These are phyloP conservation scores for Climacteris rufus DNA, from an alignment of 2,113 vertebrate species.

Conservation along the genomic window DNA sequence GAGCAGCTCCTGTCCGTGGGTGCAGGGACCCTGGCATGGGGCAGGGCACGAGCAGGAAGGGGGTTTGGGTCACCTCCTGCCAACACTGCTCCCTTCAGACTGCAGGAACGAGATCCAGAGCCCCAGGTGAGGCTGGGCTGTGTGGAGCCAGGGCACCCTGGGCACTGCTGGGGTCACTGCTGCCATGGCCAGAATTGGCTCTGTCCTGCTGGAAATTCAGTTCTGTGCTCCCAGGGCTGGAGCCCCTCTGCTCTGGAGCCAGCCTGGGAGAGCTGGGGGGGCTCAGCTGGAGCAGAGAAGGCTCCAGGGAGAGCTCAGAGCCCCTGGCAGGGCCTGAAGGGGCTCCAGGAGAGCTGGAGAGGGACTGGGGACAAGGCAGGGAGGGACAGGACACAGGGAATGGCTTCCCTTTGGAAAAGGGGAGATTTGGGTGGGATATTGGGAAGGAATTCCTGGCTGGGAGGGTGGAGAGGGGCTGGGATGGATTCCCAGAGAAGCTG, in stretches of 20 bases:
- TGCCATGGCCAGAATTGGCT: not conserved
- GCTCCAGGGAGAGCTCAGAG: not conserved
- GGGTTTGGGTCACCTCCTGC: not conserved
- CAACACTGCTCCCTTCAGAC: fast-evolving
- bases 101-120: not conserved
- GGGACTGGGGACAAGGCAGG: not conserved
- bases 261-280: not conserved
- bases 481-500: not conserved
- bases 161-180: not conserved
- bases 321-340: not conserved
- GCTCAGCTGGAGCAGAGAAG: not conserved
- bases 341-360: not conserved
- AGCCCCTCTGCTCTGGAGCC: not conserved
- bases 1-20: fast-evolving
- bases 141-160: not conserved
- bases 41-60: not conserved
- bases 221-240: not conserved
- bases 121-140: fast-evolving
- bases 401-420: not conserved
- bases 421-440: not conserved
- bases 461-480: not conserved
- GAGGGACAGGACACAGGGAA: not conserved
- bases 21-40: not conserved
- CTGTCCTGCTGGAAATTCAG: not conserved
- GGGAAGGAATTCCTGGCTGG: not conserved